Percentiles rank a stretch among this genome's conserved stretches.
Conservation (phyloP, 2,113 vertebrate species). For the Catharus fuscescens region DNA sequence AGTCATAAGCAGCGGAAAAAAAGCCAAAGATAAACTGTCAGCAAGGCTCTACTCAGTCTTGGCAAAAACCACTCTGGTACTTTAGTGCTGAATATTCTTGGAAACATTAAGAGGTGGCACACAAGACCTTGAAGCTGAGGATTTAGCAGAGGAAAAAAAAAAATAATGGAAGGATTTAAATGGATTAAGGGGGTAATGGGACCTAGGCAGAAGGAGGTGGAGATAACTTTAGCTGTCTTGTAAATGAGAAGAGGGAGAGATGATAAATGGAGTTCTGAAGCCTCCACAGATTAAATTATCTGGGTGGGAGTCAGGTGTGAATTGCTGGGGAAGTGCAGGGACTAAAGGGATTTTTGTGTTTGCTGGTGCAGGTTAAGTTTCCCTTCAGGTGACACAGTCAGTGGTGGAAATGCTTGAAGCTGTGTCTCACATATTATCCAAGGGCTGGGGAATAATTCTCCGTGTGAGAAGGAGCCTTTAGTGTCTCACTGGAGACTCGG, state of each 20-base stretch:
- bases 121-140: background rate
- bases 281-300: constrained; percentile 32
- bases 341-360: constrained; percentile 16
- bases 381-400: background rate
- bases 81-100: background rate
- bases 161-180: constrained; percentile 18
- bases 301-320: constrained; percentile 33
- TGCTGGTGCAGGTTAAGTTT: background rate
- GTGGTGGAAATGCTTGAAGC: background rate
- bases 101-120: background rate
- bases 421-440: background rate
- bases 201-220: constrained; percentile 5
- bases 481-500: background rate
- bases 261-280: constrained; percentile 14
- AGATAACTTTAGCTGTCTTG: constrained; percentile 17
- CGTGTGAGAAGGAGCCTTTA: background rate
- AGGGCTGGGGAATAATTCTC: background rate
- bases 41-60: background rate
- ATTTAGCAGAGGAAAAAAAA: background rate
- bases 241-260: background rate
- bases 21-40: background rate
- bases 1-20: background rate
- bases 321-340: background rate
- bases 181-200: constrained; percentile 6
- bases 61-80: background rate